Percentiles rank a stretch among this genome's conserved stretches.
These are phyloP conservation scores for Tetheella fluctuosa DNA, from an alignment of 2,888 invertebrate species.

Conservation along the genomic window DNA sequence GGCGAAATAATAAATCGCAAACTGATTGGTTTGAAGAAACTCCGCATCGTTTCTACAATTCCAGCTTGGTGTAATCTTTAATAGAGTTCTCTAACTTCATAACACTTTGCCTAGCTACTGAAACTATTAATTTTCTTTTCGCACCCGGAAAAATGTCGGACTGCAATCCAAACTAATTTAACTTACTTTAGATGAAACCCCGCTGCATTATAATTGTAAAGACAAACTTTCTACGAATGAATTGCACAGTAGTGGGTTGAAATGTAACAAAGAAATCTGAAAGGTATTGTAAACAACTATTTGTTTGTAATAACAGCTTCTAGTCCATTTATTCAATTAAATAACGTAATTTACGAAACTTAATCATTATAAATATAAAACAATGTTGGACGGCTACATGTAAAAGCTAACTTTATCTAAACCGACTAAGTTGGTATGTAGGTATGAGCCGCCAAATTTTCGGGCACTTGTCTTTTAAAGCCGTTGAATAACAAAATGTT, in stretches of 20 bases:
- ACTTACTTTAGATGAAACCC: slow-evolving; percentile 37
- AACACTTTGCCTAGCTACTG: slow-evolving; percentile 53
- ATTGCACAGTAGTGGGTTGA: neutral
- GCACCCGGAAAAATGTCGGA: slow-evolving; percentile 52
- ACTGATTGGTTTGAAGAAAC: slow-evolving; percentile 39
- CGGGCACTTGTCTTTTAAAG: slow-evolving; percentile 37
- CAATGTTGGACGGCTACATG: neutral
- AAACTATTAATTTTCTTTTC: slow-evolving; percentile 69
- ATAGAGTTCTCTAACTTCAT: slow-evolving; percentile 63
- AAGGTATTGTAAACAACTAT: neutral
- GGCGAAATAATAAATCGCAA: slow-evolving; percentile 24
- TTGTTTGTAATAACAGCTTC: neutral
- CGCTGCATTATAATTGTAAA: slow-evolving; percentile 19
- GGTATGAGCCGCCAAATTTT: slow-evolving; percentile 10
- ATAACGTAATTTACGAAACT: neutral
- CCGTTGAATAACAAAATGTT: slow-evolving; percentile 37
- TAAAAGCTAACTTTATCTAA: slow-evolving; percentile 4
- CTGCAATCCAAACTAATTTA: slow-evolving; percentile 49
- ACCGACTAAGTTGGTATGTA: slow-evolving; percentile 1
- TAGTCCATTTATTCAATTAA: neutral
- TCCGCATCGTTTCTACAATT: slow-evolving; percentile 37
- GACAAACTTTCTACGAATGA: slow-evolving; percentile 14
- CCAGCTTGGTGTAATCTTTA: slow-evolving; percentile 53
- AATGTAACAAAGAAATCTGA: neutral
- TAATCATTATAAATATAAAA: slow-evolving; percentile 7